phyloP scores from a whole-genome alignment of 2,888 invertebrate genomes.

The Catocala nupta region DNA sequence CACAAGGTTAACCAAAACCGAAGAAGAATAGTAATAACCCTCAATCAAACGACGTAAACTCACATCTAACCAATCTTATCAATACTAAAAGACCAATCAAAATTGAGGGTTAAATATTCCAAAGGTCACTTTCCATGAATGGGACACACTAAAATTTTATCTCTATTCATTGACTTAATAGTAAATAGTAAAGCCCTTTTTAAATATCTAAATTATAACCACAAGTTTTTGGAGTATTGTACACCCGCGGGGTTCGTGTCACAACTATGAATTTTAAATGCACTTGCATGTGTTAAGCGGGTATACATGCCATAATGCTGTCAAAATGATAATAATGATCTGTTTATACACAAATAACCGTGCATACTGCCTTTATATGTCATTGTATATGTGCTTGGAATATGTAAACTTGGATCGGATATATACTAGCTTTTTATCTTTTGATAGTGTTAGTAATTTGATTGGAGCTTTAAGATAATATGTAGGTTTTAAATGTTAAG shows the following conservation, averaged over 20 bases:
- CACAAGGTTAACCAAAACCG: no score
- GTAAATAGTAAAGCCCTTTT: constrained; percentile 33
- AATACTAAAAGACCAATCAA: constrained; percentile 12
- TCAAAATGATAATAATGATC: constrained; percentile 46
- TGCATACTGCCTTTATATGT: constrained; percentile 16
- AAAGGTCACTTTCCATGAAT: constrained; percentile 8
- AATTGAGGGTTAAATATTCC: constrained; percentile 6
- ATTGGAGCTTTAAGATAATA: no score
- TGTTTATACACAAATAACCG: constrained; percentile 40
- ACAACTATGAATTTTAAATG: constrained; percentile 48
- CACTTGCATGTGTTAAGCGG: constrained; percentile 24
- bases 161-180: constrained; percentile 19
- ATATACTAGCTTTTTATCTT: no score
- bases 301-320: constrained; percentile 45
- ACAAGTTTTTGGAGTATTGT: constrained; percentile 31
- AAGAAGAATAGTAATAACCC: not conserved
- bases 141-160: constrained; percentile 19
- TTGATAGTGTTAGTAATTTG: not conserved
- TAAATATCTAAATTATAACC: constrained; percentile 52
- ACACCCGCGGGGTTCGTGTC: constrained; percentile 41
- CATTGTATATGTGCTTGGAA: constrained; percentile 1
- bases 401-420: not conserved
- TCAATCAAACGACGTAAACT: not conserved
- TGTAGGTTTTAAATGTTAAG: no score
- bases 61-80: not conserved